A percentile compares a stretch with the other conserved stretches of the same genome.
phyloP scores from a whole-genome alignment of 2,888 invertebrate genomes.

The Pollenia griseotomentosa region DNA sequence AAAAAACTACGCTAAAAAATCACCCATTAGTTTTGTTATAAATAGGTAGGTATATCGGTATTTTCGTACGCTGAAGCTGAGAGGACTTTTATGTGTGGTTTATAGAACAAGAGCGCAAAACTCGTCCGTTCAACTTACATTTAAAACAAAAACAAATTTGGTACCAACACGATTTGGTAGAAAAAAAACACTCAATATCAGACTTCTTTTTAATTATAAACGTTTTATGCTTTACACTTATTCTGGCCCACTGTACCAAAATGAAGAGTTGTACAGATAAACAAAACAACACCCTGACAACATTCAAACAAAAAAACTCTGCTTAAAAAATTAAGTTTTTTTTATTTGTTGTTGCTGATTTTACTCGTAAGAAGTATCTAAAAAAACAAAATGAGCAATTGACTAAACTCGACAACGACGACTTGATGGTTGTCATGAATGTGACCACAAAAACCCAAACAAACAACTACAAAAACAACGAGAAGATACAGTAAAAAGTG shows the following conservation, averaged over 20 bases:
- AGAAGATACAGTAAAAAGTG: conserved; percentile 41
- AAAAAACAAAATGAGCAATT: conserved; percentile 69
- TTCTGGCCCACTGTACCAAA: conserved; percentile 35
- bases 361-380: conserved; percentile 49
- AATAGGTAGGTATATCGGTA: too few species aligned
- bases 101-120: too few species aligned
- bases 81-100: too few species aligned
- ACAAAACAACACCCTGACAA: conserved; percentile 64
- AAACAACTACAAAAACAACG: conserved; percentile 39
- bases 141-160: too few species aligned
- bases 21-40: too few species aligned
- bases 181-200: neutral
- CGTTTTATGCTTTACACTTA: neutral
- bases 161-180: too few species aligned
- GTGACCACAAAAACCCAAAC: conserved; percentile 67
- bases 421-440: conserved; percentile 70
- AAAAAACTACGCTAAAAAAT: too few species aligned
- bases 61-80: too few species aligned
- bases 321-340: neutral
- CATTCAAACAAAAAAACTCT: conserved; percentile 42
- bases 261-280: conserved; percentile 30
- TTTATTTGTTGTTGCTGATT: conserved; percentile 36
- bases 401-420: conserved; percentile 61
- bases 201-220: too few species aligned
- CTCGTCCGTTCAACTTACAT: too few species aligned